These are phyloP conservation scores for Protaetia brevitarsis DNA, from an alignment of 1,140 invertebrate genomes.

Conservation along the genomic window DNA sequence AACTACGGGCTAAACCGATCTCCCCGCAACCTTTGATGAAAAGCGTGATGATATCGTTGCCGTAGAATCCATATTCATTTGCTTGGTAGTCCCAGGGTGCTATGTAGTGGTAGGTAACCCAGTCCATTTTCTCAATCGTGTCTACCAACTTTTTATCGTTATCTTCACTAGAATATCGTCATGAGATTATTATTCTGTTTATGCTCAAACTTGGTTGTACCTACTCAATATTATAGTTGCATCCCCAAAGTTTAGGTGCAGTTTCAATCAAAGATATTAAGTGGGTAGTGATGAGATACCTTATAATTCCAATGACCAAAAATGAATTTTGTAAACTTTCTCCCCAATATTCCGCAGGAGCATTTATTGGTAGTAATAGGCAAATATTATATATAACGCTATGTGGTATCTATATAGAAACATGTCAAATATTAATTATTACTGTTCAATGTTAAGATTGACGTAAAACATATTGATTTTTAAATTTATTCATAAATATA, in stretches of 20 bases:
- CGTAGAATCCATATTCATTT: conserved; percentile 73
- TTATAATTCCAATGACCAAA: conserved; percentile 65
- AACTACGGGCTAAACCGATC: conserved; percentile 57
- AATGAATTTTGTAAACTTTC: conserved; percentile 60
- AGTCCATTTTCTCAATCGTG: conserved; percentile 67
- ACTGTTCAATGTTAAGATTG: not conserved
- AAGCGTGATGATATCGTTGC: conserved; percentile 59
- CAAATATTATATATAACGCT: conserved; percentile 62
- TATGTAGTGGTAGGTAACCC: conserved; percentile 76
- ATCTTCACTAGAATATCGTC: not conserved
- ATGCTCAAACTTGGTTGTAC: too few species aligned
- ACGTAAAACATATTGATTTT: not conserved
- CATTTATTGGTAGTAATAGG: conserved; percentile 69
- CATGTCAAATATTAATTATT: not conserved
- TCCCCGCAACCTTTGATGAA: conserved; percentile 66
- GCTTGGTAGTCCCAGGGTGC: conserved; percentile 73
- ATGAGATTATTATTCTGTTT: too few species aligned
- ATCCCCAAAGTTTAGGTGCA: conserved; percentile 66
- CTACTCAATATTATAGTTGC: not conserved
- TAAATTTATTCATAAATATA: conserved; percentile 22
- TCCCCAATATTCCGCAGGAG: conserved; percentile 70
- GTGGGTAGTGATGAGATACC: conserved; percentile 59
- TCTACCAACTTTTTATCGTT: conserved; percentile 69
- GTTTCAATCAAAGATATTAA: conserved; percentile 69
- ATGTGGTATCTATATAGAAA: conserved; percentile 63